phyloP scores from a whole-genome alignment of 2,797 vertebrate species.

The Falco naumanni region DNA sequence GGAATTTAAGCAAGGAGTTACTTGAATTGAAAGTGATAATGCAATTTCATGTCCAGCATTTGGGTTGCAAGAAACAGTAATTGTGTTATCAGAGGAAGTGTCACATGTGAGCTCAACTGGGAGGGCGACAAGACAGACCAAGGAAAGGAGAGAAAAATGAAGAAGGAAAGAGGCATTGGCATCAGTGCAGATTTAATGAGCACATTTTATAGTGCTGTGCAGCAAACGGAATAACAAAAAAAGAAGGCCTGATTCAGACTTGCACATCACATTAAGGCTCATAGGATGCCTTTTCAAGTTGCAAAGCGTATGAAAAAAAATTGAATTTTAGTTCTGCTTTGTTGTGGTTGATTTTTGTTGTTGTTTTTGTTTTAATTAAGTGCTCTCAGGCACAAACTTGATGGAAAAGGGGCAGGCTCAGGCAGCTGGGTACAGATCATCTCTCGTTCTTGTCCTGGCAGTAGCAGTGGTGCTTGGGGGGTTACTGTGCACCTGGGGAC shows the following conservation, averaged over 20 bases:
- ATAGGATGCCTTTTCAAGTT: neutral
- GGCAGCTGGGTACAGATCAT: neutral
- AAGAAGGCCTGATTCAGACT: neutral
- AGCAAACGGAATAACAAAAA: neutral
- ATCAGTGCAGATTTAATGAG: neutral
- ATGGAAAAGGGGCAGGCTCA: neutral
- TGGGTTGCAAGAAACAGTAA: neutral
- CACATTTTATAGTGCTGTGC: neutral
- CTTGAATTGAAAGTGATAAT: neutral
- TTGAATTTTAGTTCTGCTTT: neutral
- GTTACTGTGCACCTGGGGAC: neutral
- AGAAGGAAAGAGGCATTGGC: neutral
- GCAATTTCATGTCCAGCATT: neutral
- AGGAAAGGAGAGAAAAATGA: neutral
- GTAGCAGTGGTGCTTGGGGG: neutral
- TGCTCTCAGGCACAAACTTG: neutral
- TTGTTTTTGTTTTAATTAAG: neutral
- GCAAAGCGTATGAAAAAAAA: neutral
- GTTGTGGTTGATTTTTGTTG: too few relatives aligned
- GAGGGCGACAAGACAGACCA: neutral
- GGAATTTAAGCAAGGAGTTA: conserved; percentile 2
- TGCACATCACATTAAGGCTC: neutral
- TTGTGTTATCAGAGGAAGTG: neutral
- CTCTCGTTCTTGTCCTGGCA: neutral
- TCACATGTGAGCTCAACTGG: neutral